Conservation (phyloP, 2,797 vertebrate genomes). For the Channallabes apus region DNA sequence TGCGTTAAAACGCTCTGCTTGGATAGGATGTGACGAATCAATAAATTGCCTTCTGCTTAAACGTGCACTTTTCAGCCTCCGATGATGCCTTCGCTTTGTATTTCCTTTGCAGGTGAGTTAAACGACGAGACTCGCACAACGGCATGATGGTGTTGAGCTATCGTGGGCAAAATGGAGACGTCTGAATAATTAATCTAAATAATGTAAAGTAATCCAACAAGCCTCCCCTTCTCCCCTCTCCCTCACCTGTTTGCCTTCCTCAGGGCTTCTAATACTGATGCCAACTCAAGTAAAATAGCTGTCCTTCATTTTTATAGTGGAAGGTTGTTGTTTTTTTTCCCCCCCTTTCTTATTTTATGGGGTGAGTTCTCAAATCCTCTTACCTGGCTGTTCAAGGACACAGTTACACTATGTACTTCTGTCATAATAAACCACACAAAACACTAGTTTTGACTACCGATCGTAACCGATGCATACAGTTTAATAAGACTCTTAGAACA, state of each 20-base stretch:
- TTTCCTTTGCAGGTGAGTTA: conserved; percentile 47
- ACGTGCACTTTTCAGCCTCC: conserved; percentile 30
- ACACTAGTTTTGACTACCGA: neutral
- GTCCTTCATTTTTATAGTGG: conserved; percentile 71
- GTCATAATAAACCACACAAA: conserved; percentile 29
- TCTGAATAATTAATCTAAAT: conserved; percentile 83
- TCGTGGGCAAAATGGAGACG: conserved; percentile 69
- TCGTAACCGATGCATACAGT: neutral
- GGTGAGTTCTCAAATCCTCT: conserved; percentile 20
- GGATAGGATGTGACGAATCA: conserved; percentile 8
- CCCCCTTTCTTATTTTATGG: neutral
- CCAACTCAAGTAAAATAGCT: conserved; percentile 57
- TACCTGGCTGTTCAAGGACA: conserved; percentile 1
- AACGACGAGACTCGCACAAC: conserved; percentile 62
- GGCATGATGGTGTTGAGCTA: conserved; percentile 65
- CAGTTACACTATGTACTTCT: conserved; percentile 21
- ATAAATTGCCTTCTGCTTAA: conserved; percentile 31
- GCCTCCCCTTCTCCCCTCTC: conserved; percentile 69
- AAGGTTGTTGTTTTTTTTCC: neutral
- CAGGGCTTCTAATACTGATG: conserved; percentile 66
- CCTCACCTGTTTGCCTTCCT: conserved; percentile 69
- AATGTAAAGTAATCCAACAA: conserved; percentile 81
- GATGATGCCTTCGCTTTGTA: conserved; percentile 29
- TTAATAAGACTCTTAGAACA: neutral
- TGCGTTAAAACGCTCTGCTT: neutral